These are phyloP conservation scores for Ophion ellenae DNA, from an alignment of 2,888 invertebrate genomes.

Conservation along the genomic window DNA sequence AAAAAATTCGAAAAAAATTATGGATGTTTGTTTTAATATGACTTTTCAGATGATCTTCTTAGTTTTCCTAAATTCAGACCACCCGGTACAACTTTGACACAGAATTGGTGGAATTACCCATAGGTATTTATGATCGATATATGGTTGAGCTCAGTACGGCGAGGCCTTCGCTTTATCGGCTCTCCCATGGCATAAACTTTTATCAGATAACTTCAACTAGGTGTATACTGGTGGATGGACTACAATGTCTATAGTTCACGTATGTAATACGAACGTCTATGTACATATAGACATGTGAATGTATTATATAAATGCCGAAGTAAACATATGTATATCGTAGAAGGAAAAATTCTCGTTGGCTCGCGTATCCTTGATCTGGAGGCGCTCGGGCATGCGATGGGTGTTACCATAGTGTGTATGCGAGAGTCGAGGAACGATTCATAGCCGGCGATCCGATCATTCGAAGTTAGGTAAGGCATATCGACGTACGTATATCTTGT, in stretches of 20 bases:
- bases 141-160: constrained; percentile 5
- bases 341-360: constrained; percentile 61
- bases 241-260: constrained; percentile 21
- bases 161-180: constrained; percentile 57
- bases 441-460: constrained; percentile 60
- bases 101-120: background rate
- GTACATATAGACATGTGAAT: background rate
- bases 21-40: no score
- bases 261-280: constrained; percentile 6
- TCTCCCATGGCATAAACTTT: constrained; percentile 59
- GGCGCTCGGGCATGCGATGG: constrained; percentile 59
- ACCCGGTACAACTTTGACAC: no score
- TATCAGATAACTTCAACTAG: constrained; percentile 64
- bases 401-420: constrained; percentile 50
- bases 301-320: no score
- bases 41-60: no score
- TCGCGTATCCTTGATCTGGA: constrained; percentile 65
- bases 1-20: no score
- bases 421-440: constrained; percentile 56
- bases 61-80: no score
- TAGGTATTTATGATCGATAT: constrained; percentile 51
- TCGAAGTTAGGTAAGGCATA: constrained; percentile 53
- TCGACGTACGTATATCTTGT: constrained; percentile 51
- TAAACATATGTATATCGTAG: constrained; percentile 21
- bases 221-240: constrained; percentile 18